Evolutionary conservation across 2,797 vertebrate species (phyloP).

Genomic region (Acanthurus tractus): DNA sequence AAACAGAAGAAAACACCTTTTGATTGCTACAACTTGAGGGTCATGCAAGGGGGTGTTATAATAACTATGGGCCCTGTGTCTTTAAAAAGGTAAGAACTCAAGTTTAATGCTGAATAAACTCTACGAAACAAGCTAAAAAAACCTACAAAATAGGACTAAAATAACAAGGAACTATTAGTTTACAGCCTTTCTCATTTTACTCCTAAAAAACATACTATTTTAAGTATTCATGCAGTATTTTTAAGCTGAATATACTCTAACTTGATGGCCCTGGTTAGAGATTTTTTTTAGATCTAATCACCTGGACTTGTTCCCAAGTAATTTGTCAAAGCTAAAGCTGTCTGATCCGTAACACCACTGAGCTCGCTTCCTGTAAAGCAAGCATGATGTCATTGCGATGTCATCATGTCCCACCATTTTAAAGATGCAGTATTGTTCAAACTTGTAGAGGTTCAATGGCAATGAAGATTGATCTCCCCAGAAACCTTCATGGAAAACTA

Average conservation of each 20-base stretch:
- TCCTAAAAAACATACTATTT: conserved; percentile 22
- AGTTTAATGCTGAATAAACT: conserved; percentile 33
- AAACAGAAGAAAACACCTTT: conserved; percentile 88
- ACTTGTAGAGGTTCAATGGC: conserved; percentile 75
- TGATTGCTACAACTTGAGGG: conserved; percentile 65
- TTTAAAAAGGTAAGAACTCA: conserved; percentile 26
- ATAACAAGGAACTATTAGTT: conserved; percentile 31
- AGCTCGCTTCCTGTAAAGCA: conserved; percentile 76
- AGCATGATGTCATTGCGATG: conserved; percentile 77
- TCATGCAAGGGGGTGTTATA: conserved; percentile 70
- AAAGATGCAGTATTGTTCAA: conserved; percentile 91
- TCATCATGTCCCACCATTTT: conserved; percentile 86
- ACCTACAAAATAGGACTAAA: conserved; percentile 4
- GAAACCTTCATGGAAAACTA: conserved; percentile 69
- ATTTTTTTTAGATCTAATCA: conserved; percentile 27
- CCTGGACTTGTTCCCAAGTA: conserved; percentile 20
- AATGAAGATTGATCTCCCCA: conserved; percentile 85
- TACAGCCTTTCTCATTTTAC: conserved; percentile 47
- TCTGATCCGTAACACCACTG: conserved; percentile 72
- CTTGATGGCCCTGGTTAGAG: conserved; percentile 17
- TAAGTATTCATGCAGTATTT: conserved; percentile 52
- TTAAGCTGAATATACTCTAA: conserved; percentile 27
- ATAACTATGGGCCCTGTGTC: conserved; percentile 42
- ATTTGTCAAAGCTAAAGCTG: conserved; percentile 41
- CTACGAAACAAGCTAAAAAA: conserved; percentile 27